These are phyloP conservation scores for Saguinus imperator DNA, from an alignment of 2,113 vertebrate genomes.

Conservation along the genomic window DNA sequence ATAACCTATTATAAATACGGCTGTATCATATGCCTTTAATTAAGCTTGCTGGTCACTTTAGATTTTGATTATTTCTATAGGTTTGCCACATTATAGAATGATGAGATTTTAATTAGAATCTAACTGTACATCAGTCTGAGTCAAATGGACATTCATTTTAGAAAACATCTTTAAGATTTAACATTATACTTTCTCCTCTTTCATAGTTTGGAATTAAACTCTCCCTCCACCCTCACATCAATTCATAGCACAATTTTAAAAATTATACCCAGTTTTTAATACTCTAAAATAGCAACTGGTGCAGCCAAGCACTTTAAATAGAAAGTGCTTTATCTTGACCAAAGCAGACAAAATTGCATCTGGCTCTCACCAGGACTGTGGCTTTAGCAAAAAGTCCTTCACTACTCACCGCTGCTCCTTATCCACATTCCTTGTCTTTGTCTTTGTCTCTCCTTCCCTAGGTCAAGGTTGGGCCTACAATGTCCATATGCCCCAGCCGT, in stretches of 20 bases:
- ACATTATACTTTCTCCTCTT: not conserved
- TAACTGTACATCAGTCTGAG: not conserved
- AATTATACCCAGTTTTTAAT: not conserved
- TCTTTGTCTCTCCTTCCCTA: not conserved
- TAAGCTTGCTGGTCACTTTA: not conserved
- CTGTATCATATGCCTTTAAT: not conserved
- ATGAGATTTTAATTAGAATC: not conserved
- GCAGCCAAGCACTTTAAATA: not conserved
- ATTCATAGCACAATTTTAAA: not conserved
- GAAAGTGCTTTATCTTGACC: not conserved
- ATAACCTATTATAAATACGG: not conserved
- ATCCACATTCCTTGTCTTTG: not conserved
- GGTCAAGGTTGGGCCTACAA: not conserved
- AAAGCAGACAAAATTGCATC: not conserved
- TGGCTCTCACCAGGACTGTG: not conserved
- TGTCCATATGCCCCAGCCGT: not conserved
- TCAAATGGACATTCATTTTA: not conserved
- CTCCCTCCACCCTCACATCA: not conserved
- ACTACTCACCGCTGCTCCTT: not conserved
- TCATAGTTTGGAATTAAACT: not conserved
- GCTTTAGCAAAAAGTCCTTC: not conserved
- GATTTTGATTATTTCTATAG: not conserved
- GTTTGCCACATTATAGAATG: not conserved
- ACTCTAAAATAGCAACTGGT: not conserved
- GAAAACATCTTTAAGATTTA: not conserved